Evolutionary conservation across 2,797 vertebrate genomes (phyloP), one percentile per base, ranked within the genome.

Genomic region (Tarsius wallacei): DNA sequence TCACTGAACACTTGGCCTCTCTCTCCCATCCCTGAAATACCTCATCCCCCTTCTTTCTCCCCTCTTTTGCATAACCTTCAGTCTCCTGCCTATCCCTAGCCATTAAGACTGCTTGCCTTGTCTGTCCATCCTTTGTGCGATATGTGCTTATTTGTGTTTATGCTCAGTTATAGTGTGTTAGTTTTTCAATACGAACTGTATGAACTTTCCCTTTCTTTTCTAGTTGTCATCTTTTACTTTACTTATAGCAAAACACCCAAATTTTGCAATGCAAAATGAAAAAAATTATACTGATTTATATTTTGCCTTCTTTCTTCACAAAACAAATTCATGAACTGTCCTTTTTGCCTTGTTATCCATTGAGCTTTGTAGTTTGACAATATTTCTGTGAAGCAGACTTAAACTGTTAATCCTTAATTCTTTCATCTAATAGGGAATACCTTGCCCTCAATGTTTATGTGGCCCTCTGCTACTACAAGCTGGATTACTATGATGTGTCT

Each of bases 401-500:
- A 36, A 90, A 81, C 76, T 53, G 82, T 96, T 96, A 96, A 95
- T 97, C 28, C 78, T 97, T 59, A 93, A 68, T 90, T 97, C 81
- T 97, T 94, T 84, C 24, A 11, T 93, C 93, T 78, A 97, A 66
- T 97, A 99, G 99, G 98, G 99, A 99, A 31, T 99, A 99, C 97
- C 99, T 99, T 97, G 99, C 99, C 80, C 98, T 99, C 98, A 99
- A 99, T 94, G 99, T 99, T 0, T 99, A 99, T 12, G 99, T 99
- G 96, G 99, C 99, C 91, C 98, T 99, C 64, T 99, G 99, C 98
- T 99, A 99, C 99, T 99, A 99, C 98, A 99, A 99, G 94, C 97
- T 99, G 98, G 99, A 99, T 98, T 99, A 99, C 98, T 99, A 99
- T 55, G 99, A 99, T 82, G 99, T 99, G 51, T 99, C 99, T 73